Evolutionary conservation across 2,888 invertebrate genomes (phyloP), one percentile per base, ranked within the genome.

Genomic region (Physocephala rufipes): DNA sequence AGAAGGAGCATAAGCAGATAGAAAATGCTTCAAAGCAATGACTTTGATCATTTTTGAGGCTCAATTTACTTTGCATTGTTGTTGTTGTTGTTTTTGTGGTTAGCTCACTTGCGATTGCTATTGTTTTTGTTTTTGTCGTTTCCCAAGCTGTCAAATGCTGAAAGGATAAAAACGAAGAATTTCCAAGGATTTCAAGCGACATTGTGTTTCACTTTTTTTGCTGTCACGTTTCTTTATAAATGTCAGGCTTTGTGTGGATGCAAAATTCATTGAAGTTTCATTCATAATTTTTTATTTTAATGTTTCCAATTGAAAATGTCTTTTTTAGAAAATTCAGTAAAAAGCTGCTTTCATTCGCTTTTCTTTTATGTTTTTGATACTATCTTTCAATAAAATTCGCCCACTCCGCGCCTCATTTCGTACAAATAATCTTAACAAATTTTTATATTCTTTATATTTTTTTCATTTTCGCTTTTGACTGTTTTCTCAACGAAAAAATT

Each of bases 1-100:
- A n/a, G n/a, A 30, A 19, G 28, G 30, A 28, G 28, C 28, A 65
- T 26, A 65, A 49, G 51, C 26, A 28, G 59, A 24, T n/a, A n/a
- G n/a, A n/a, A 26, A 16, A 47, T 59, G 59, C n/a, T n/a, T n/a
- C n/a, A 67, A 45, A 28, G 47, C 47, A 47, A 59, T 47, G 67
- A 67, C 67, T 67, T 67, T 67, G 59, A 67, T 59, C 47, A 59
- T 67, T 59, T 67, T 66, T 16, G 15, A 66, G 30, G 26, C 28
- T n/a, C 47, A 55, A n/a, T 58, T 49, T 24, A n/a, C n/a, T n/a
- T n/a, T n/a, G n/a, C n/a, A n/a, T n/a, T n/a, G n/a, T n/a, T n/a
- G 1, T 28, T 15, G 53, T 21, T 58, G 28, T 4, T n/a, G n/a
- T n/a, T n/a, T n/a, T 55, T 53, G 53, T 53, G 53, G 53, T 65